Evolutionary conservation across 2,888 invertebrate genomes (phyloP), one percentile per base, ranked within the genome.

Genomic region (Spilarctia lutea): DNA sequence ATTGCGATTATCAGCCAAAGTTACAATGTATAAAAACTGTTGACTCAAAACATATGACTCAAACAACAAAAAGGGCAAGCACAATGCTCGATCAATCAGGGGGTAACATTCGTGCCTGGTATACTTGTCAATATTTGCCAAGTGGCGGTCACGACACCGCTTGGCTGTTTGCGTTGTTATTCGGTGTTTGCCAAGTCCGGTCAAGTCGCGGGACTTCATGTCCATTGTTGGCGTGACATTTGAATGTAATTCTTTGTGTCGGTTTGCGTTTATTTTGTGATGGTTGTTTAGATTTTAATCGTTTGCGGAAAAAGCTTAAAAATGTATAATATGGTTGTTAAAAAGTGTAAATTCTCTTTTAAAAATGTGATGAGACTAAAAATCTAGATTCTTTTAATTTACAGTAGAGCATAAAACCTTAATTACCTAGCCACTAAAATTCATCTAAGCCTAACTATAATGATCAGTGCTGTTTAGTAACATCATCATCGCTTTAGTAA

Each of bases 61-160:
- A 65, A 74, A 66, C 42, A 63, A 77, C 75, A 83, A 87, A 83
- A 82, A 73, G 76, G 81, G 76, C 81, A 85, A 80, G 83, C 87
- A 89, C 88, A 90, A 88, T 84, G 88, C 87, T 83, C 93, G 91
- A 95, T 95, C 95, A 95, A 95, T 95, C 95, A 95, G 93, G 94
- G 93, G 92, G 91, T 89, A 88, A 89, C 90, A 91, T 91, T 91
- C 91, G 91, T 91, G 91, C 86, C 86, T 86, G 89, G 87, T 88
- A 88, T 85, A 79, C 81, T 83, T 81, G 92, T 92, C 91, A 96
- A 96, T 95, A 94, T 96, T 96, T 91, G 90, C 92, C 85, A 75
- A 86, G 86, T 82, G 88, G 84, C 86, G 88, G 86, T 85, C 85
- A 88, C 86, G 91, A 90, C 94, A 94, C 93, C 92, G 91, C 91